Evolutionary conservation across 2,113 vertebrate genomes (phyloP), one percentile per base, ranked within the genome.

Genomic region (Colistium nudipinnis): DNA sequence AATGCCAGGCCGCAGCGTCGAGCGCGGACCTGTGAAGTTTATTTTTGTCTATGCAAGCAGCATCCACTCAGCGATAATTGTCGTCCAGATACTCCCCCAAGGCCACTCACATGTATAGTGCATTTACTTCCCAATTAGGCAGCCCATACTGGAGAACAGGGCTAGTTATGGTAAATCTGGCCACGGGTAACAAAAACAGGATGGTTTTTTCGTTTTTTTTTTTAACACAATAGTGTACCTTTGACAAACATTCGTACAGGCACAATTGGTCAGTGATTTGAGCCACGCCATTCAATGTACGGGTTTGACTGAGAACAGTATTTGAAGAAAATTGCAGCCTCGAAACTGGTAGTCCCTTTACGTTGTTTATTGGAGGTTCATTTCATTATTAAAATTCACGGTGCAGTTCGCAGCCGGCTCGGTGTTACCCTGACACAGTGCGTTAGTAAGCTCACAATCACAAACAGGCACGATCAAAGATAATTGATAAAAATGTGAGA

Each of bases 31-130:
- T 4, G 30, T n/a, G 22, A 59, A 41, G 57, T 24, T n/a, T 39
- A 45, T 64, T 51, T 63, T 16, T 41, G 25, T 43, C 16, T 6
- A 19, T 2, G 12, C 38, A 57, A 56, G 62, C 38, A 28, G 11
- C 43, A 41, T 36, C 35, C 24, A 39, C 53, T 73, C 57, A 63
- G 71, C 44, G 62, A 27, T 79, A 76, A 73, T 45, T 76, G 38
- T 38, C 13, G 2, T 39, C 45, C 55, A 76, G 49, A 51, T 45
- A 24, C 31, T 76, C 49, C 60, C 49, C 31, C 4, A n/a, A 63
- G 65, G 56, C 30, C 59, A 57, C 14, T 57, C 27, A 38, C 27
- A 24, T 0, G 1, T 48, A 45, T 17, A 9, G 41, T 22, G 24
- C 54, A 62, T 38, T 22, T 53, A 39, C 14, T 55, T 9, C 49